Conservation (phyloP, 2,888 invertebrate genomes). For the Rhynchonema sp. region DNA sequence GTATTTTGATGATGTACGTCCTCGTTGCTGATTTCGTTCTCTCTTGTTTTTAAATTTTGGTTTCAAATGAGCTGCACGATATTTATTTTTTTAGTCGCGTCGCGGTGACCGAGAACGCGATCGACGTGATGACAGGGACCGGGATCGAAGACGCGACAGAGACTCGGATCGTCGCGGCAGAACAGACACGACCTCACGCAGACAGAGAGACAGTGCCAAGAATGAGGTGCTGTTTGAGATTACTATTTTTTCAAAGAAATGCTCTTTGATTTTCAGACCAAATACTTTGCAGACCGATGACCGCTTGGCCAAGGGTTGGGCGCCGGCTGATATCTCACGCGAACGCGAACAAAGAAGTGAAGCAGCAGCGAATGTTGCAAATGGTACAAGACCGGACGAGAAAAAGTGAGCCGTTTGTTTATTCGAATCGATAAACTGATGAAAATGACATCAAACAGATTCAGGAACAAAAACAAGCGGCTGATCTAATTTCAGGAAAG, state of each 20-base stretch:
- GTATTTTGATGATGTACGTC: neutral
- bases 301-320: slow-evolving; percentile 3
- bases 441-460: no score
- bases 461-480: no score
- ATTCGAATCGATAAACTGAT: no score
- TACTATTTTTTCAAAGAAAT: no score
- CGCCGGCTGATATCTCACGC: slow-evolving; percentile 12
- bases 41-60: neutral
- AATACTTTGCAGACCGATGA: neutral
- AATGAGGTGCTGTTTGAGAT: neutral
- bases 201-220: neutral
- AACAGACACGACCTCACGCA: no score
- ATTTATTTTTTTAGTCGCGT: slow-evolving; percentile 4
- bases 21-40: neutral
- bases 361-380: no score
- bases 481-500: neutral
- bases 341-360: neutral
- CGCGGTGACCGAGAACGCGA: slow-evolving; percentile 11
- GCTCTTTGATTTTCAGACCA: no score
- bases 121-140: slow-evolving; percentile 14
- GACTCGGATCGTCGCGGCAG: no score
- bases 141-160: slow-evolving; percentile 8
- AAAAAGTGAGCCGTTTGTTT: no score
- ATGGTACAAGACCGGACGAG: no score
- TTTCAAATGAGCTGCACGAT: slow-evolving; percentile 7